phyloP scores from a whole-genome alignment of 2,113 vertebrate species.

The Procavia capensis region DNA sequence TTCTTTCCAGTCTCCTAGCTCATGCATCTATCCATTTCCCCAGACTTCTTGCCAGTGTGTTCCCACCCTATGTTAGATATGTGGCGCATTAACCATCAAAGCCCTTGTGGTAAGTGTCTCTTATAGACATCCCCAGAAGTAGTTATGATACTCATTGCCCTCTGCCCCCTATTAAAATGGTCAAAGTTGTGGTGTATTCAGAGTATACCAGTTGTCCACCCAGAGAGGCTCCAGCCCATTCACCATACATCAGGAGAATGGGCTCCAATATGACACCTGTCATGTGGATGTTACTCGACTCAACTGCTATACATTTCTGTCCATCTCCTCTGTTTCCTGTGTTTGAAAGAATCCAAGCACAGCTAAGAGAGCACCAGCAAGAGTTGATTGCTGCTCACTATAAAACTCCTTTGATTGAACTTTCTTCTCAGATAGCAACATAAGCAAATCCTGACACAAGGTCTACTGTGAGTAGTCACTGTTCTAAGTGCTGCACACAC shows the following conservation, averaged over 20 bases:
- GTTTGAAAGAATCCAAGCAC: not conserved
- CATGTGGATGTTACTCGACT: not conserved
- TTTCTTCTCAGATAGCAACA: not conserved
- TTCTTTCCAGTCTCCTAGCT: not conserved
- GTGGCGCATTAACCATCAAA: not conserved
- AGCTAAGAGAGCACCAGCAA: not conserved
- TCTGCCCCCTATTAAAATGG: not conserved
- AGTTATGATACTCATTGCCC: not conserved
- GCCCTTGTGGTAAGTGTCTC: not conserved
- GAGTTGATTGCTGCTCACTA: not conserved
- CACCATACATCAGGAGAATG: not conserved
- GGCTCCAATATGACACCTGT: not conserved
- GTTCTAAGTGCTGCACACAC: too few relatives aligned
- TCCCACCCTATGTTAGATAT: accelerated
- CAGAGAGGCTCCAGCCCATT: not conserved
- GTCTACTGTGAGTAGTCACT: too few relatives aligned
- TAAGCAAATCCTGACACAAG: not conserved
- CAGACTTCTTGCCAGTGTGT: not conserved
- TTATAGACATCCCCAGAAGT: not conserved
- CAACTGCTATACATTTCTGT: not conserved
- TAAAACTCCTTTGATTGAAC: not conserved
- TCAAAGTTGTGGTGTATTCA: not conserved
- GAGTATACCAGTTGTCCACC: not conserved
- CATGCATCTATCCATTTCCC: not conserved
- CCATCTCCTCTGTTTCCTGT: not conserved